Evolutionary conservation across 2,113 vertebrate genomes (phyloP).

Genomic region (Riparia riparia): DNA sequence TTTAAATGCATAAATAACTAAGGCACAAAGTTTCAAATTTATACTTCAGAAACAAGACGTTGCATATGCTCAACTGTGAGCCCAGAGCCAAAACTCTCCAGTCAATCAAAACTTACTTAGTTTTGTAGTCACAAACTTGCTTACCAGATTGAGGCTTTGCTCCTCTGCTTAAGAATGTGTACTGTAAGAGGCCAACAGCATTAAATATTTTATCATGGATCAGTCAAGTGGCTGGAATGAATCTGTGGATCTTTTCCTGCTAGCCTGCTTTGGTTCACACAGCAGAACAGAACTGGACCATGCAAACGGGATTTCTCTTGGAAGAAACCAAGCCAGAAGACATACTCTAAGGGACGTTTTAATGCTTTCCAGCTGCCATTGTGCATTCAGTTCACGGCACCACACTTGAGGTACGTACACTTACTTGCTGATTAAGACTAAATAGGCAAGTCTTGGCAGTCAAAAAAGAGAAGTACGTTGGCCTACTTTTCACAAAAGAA

Average conservation of each 20-base stretch:
- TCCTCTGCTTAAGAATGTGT: neutral
- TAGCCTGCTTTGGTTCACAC: neutral
- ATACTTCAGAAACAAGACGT: neutral
- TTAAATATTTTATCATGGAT: neutral
- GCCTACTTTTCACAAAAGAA: conserved; percentile 24
- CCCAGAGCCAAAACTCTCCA: neutral
- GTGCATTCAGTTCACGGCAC: neutral
- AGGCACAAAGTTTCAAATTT: neutral
- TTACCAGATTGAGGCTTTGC: neutral
- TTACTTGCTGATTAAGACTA: conserved; percentile 40
- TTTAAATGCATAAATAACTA: neutral
- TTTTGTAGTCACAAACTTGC: neutral
- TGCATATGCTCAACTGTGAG: neutral
- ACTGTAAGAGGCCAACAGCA: neutral
- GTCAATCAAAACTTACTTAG: neutral
- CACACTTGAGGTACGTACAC: neutral
- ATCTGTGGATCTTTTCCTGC: neutral
- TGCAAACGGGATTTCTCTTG: neutral
- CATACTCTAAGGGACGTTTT: neutral
- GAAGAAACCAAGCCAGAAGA: neutral
- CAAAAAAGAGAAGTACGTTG: conserved; percentile 12
- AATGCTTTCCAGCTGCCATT: neutral
- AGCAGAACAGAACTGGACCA: neutral
- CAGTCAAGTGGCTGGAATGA: neutral
- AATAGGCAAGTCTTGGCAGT: conserved; percentile 7